These are phyloP conservation scores for Cinara cedri DNA, from an alignment of 2,888 invertebrate species.

Conservation along the genomic window DNA sequence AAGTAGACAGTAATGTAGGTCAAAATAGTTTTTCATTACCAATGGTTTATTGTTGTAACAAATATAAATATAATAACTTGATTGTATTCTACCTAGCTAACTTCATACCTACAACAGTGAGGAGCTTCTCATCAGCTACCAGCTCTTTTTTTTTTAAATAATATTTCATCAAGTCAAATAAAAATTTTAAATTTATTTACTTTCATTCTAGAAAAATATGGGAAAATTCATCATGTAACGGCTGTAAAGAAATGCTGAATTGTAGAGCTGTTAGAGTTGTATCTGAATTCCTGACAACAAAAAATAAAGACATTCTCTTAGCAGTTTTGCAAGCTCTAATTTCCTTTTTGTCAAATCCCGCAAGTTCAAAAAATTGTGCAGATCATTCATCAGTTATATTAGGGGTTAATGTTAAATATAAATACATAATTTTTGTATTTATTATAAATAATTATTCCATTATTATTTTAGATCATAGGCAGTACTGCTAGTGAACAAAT, in stretches of 20 bases:
- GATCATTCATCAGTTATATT: background rate
- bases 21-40: too few species aligned
- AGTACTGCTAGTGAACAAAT: background rate
- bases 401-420: background rate
- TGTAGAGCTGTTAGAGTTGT: conserved; percentile 9
- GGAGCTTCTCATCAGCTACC: too few species aligned
- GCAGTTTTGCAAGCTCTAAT: conserved; percentile 32
- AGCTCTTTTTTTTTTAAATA: too few species aligned
- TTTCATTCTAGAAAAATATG: conserved; percentile 43
- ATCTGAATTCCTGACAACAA: conserved; percentile 17
- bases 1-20: too few species aligned
- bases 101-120: too few species aligned
- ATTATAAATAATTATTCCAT: background rate
- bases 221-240: conserved; percentile 44
- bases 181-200: background rate
- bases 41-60: too few species aligned
- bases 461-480: conserved; percentile 43
- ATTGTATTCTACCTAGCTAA: too few species aligned
- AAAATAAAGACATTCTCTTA: conserved; percentile 26
- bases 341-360: conserved; percentile 23
- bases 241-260: conserved; percentile 39
- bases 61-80: too few species aligned
- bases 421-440: background rate
- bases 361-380: background rate
- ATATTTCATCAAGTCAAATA: background rate